Evolutionary conservation across 2,888 invertebrate species (phyloP), one percentile per base, ranked within the genome.

Genomic region (Kryphioiulus occultus): DNA sequence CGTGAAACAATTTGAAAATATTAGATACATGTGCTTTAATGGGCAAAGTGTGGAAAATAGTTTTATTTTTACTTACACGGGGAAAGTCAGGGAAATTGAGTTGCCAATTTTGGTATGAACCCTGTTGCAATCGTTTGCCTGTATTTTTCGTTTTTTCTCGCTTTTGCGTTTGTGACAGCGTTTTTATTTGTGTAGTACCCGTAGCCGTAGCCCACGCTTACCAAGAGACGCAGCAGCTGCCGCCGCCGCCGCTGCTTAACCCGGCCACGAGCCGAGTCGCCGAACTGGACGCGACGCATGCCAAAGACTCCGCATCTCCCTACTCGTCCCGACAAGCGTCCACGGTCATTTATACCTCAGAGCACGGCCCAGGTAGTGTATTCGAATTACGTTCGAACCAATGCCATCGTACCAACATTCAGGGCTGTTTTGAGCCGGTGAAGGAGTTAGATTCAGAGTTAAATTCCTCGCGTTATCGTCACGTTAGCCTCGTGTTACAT

Each of bases 291-390:
- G 26, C 39, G 19, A n/a, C 85, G 86, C 86, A 78, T 44, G 42
- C 86, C 86, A 89, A 89, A 89, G 93, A 93, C 86, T 93, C 94
- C 89, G 93, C 93, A 86, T 93, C 94, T 89, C 95, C 95, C 0
- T 95, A 95, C 91, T 95, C 96, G 5, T 94, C 95, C 89, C 93
- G 96, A 90, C 95, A 95, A 90, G 95, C 95, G 4, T 95, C 96
- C 87, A 96, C 96, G 30, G 94, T 97, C 89, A 96, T 97, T 91
- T 97, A 97, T 92, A 96, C 96, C 90, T 95, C 95, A 84, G 95
- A 95, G 91, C 94, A 94, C 91, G 94, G 95, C 89, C 93, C 94
- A 91, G 95, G 95, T 93, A 93, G 92, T 92, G 90, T 88, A 86
- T 87, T 42, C n/a, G n/a, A n/a, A n/a, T n/a, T n/a, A n/a, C n/a